Evolutionary conservation across 1,140 invertebrate genomes (phyloP).

Genomic region (Stegodyphus mimosarum): DNA sequence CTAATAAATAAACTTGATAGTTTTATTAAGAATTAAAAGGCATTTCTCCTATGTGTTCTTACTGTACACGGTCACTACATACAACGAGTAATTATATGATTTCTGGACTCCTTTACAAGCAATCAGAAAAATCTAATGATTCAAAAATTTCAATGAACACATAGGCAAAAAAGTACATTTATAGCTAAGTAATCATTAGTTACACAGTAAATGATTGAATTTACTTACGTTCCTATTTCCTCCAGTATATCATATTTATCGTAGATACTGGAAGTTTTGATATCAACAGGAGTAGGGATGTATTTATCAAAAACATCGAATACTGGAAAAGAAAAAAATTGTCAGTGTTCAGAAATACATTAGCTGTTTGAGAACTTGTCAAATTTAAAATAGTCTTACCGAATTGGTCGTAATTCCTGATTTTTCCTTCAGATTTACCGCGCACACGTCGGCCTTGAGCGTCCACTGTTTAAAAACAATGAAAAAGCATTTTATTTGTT

Average conservation of each 20-base stretch:
- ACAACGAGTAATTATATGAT: neutral
- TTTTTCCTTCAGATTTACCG: constrained; percentile 87
- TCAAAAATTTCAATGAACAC: neutral
- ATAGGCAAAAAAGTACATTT: neutral
- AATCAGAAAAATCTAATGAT: neutral
- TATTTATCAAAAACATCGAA: constrained; percentile 98
- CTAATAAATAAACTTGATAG: no score
- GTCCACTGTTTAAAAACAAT: constrained; percentile 75
- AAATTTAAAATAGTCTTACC: constrained; percentile 63
- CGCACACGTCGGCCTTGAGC: constrained; percentile 92
- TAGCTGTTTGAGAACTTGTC: neutral
- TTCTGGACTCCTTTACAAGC: neutral
- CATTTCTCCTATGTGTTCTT: no score
- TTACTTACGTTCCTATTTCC: constrained; percentile 85
- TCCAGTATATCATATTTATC: constrained; percentile 99
- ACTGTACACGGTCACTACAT: no score
- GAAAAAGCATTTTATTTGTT: neutral
- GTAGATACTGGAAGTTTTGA: constrained; percentile 93
- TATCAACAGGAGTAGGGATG: constrained; percentile 95
- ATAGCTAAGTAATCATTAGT: neutral
- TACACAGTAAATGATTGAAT: neutral
- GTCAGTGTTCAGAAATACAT: neutral
- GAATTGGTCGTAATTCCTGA: constrained; percentile 97
- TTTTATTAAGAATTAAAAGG: no score
- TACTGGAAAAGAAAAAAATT: constrained; percentile 72